Evolutionary conservation across 2,888 invertebrate genomes (phyloP).

Genomic region (Eilema sororculum): DNA sequence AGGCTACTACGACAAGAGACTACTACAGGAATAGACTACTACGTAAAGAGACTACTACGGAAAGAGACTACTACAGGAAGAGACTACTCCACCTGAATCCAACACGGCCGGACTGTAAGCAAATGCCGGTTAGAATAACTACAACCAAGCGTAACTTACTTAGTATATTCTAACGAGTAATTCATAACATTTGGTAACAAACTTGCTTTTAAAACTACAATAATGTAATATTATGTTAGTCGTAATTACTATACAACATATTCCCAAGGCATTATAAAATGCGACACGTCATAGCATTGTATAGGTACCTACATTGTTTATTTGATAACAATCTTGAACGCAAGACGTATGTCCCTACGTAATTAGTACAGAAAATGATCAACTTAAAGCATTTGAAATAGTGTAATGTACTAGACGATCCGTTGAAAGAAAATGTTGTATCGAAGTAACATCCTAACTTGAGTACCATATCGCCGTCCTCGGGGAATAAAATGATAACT

Average conservation of each 20-base stretch:
- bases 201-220: neutral
- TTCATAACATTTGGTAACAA: neutral
- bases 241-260: constrained; percentile 6
- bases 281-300: constrained; percentile 52
- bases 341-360: constrained; percentile 58
- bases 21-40: no score
- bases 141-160: no score
- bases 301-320: constrained; percentile 65
- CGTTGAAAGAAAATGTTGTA: neutral
- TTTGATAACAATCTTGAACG: constrained; percentile 71
- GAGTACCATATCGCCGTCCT: no score
- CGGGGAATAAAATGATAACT: no score
- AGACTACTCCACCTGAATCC: no score
- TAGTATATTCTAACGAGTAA: no score
- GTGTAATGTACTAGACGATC: neutral
- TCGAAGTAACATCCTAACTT: no score
- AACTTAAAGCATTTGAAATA: neutral
- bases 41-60: no score
- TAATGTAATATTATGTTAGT: neutral
- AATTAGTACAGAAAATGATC: constrained; percentile 50
- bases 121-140: no score
- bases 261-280: constrained; percentile 53
- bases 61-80: no score
- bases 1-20: no score
- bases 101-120: no score